phyloP scores from a whole-genome alignment of 2,888 invertebrate species.

The Sialis lutaria region DNA sequence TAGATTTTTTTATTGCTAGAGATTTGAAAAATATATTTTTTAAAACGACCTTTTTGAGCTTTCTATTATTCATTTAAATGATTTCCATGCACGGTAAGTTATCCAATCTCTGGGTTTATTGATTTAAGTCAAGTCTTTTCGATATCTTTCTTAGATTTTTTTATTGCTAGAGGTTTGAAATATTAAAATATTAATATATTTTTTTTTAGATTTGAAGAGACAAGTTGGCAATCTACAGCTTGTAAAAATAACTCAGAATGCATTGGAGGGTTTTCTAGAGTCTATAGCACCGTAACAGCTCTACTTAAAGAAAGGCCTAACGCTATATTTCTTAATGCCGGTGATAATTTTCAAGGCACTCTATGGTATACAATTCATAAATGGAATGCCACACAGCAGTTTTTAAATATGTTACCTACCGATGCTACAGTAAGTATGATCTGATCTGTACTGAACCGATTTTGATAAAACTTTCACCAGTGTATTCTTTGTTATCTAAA shows the following conservation, averaged over 20 bases:
- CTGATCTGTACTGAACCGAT: neutral
- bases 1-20: too few species aligned
- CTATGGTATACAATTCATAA: conserved; percentile 64
- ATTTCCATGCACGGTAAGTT: conserved; percentile 37
- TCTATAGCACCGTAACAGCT: conserved; percentile 35
- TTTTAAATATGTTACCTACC: conserved; percentile 57
- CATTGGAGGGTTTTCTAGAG: conserved; percentile 51
- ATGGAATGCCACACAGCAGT: conserved; percentile 55
- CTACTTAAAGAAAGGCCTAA: conserved; percentile 24
- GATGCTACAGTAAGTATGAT: conserved; percentile 50
- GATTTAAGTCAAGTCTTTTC: too few species aligned
- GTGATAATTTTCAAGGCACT: conserved; percentile 73
- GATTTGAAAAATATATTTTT: too few species aligned
- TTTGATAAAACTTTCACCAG: neutral
- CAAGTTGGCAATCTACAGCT: conserved; percentile 32
- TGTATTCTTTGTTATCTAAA: neutral
- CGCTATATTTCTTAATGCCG: conserved; percentile 58
- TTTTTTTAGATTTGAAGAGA: conserved; percentile 31
- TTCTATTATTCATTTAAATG: conserved; percentile 37
- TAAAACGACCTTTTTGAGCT: conserved; percentile 30
- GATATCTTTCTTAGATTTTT: too few species aligned
- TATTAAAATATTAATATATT: too few species aligned
- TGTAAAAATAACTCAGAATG: conserved; percentile 36
- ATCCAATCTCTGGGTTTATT: conserved; percentile 3
- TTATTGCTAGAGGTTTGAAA: neutral